A percentile compares a stretch with the other conserved stretches of the same genome.
Conservation (phyloP, 2,797 vertebrate genomes). For the Anguilla obscura region DNA sequence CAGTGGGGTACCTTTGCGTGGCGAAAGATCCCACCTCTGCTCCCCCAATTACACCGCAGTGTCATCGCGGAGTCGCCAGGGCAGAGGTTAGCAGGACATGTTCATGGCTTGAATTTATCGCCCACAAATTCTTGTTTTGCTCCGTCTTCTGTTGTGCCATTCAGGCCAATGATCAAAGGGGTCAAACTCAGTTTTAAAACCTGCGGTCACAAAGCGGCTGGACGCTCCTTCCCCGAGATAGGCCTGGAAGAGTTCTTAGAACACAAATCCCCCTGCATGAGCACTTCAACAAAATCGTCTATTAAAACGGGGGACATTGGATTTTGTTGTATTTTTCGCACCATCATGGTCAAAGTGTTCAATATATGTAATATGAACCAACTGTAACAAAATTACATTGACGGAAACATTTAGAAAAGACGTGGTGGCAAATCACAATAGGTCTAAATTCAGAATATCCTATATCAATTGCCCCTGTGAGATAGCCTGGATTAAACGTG, state of each 20-base stretch:
- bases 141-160: slow-evolving; percentile 52
- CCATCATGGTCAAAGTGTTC: background rate
- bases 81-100: slow-evolving; percentile 85
- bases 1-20: slow-evolving; percentile 69
- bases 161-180: slow-evolving; percentile 67
- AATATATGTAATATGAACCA: background rate
- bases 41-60: slow-evolving; percentile 67
- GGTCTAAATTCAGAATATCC: background rate
- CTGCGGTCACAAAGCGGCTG: slow-evolving; percentile 34
- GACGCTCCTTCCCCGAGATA: slow-evolving; percentile 14
- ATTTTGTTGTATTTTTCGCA: background rate
- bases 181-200: slow-evolving; percentile 62
- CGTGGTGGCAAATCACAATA: background rate
- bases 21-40: slow-evolving; percentile 63
- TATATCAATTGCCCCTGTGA: background rate
- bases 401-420: background rate
- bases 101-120: slow-evolving; percentile 83
- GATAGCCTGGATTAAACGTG: background rate
- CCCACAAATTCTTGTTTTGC: slow-evolving; percentile 74
- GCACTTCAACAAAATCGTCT: background rate
- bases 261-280: background rate
- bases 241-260: background rate
- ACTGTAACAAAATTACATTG: background rate
- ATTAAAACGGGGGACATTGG: background rate
- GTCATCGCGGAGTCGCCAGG: slow-evolving; percentile 72